phyloP scores from a whole-genome alignment of 2,113 vertebrate genomes.

The Ariopsis seemanni region DNA sequence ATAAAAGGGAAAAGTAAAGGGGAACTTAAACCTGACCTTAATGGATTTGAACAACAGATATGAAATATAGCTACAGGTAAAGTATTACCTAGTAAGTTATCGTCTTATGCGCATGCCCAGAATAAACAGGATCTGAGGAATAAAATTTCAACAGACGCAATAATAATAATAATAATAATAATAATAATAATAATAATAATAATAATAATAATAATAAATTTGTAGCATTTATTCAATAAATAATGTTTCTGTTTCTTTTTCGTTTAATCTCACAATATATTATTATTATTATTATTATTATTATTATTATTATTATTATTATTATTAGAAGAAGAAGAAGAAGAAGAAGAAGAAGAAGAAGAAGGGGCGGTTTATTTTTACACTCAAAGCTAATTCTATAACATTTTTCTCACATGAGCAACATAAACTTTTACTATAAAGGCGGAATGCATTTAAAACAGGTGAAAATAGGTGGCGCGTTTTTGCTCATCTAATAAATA shows the following conservation, averaged over 20 bases:
- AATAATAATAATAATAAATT: neutral
- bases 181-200: slow-evolving; percentile 3
- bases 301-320: neutral
- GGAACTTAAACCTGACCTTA: neutral
- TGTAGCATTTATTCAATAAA: neutral
- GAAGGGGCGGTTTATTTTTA: no score
- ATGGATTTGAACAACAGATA: neutral
- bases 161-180: neutral
- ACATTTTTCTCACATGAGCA: neutral
- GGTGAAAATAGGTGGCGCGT: neutral
- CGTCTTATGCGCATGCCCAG: slow-evolving; percentile 68
- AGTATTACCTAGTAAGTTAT: neutral
- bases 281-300: neutral
- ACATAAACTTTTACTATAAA: neutral
- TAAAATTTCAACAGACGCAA: slow-evolving; percentile 24
- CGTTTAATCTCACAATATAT: no score
- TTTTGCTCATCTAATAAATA: no score
- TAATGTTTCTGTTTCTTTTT: no score
- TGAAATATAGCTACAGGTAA: neutral
- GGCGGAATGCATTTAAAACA: neutral
- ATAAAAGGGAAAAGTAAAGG: neutral
- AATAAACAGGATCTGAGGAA: slow-evolving; percentile 46
- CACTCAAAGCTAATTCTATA: neutral
- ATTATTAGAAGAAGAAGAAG: neutral
- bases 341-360: neutral